Conservation (phyloP, 2,797 vertebrate species). For the Lepilemur septentrionalis region DNA sequence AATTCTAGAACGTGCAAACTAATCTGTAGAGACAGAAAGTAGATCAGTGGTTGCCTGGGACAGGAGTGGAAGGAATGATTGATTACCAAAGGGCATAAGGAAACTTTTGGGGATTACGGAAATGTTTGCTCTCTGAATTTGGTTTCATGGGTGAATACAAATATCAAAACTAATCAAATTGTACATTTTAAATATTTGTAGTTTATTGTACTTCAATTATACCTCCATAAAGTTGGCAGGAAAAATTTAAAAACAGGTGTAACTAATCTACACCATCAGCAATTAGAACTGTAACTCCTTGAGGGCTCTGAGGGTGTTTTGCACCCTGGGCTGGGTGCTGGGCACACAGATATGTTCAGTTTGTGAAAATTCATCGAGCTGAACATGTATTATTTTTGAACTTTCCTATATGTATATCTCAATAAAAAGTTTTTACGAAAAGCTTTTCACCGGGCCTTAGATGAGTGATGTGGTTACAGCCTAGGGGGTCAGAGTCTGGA, state of each 20-base stretch:
- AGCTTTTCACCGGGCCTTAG: background rate
- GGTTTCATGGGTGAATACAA: background rate
- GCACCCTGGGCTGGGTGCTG: background rate
- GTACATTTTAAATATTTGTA: background rate
- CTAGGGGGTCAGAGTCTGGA: background rate
- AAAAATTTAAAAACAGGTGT: background rate
- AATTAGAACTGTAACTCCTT: background rate
- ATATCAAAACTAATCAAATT: background rate
- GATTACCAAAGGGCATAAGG: background rate
- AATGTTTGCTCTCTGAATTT: background rate
- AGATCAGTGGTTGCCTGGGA: background rate
- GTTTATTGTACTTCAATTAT: background rate
- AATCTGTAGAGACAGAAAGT: background rate
- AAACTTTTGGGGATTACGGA: background rate
- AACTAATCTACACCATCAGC: background rate
- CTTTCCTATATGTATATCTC: background rate
- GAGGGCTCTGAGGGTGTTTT: background rate
- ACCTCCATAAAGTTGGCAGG: background rate
- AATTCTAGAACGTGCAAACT: background rate
- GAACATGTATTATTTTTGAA: background rate
- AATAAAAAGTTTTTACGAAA: background rate
- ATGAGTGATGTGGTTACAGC: background rate
- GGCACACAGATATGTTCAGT: background rate
- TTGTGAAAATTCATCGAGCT: background rate
- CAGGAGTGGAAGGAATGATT: background rate